These are phyloP conservation scores for Drosophila suboccidentalis DNA, from an alignment of 2,888 invertebrate species.

Conservation along the genomic window DNA sequence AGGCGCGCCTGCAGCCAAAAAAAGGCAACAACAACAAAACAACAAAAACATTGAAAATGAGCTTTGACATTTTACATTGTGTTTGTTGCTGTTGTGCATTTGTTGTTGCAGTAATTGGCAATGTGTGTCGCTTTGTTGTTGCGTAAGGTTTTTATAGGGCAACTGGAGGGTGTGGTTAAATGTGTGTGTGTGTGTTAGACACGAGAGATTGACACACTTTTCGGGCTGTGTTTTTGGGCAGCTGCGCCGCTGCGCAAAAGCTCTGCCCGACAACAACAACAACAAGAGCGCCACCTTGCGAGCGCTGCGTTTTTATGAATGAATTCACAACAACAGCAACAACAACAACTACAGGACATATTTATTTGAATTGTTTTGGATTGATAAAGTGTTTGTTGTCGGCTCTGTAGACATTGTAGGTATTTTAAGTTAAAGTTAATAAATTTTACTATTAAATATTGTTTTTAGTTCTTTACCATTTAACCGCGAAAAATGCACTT, in stretches of 20 bases:
- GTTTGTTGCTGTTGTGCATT: conserved; percentile 21
- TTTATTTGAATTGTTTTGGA: no score
- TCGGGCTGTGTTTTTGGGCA: conserved; percentile 41
- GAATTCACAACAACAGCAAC: conserved; percentile 43
- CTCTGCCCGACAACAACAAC: conserved; percentile 26
- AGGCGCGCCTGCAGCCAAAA: conserved; percentile 48
- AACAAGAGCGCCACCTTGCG: conserved; percentile 10
- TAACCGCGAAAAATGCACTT: no score
- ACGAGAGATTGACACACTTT: conserved; percentile 68
- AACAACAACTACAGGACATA: conserved; percentile 15
- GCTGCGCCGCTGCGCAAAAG: conserved; percentile 63
- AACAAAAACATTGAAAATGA: conserved; percentile 8
- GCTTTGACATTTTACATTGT: not conserved
- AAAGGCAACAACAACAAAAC: conserved; percentile 29
- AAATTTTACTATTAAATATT: no score
- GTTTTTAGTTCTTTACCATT: no score
- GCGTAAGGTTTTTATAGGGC: conserved; percentile 83
- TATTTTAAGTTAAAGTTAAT: no score
- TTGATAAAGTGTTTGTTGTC: no score
- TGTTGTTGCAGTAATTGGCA: conserved; percentile 62
- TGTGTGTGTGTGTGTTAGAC: conserved; percentile 31
- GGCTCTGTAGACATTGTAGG: no score
- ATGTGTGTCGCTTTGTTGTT: conserved; percentile 68
- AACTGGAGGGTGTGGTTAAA: conserved; percentile 83
- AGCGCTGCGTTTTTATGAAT: conserved; percentile 70